phyloP scores from a whole-genome alignment of 2,888 invertebrate species.

The Phyllotreta striolata region DNA sequence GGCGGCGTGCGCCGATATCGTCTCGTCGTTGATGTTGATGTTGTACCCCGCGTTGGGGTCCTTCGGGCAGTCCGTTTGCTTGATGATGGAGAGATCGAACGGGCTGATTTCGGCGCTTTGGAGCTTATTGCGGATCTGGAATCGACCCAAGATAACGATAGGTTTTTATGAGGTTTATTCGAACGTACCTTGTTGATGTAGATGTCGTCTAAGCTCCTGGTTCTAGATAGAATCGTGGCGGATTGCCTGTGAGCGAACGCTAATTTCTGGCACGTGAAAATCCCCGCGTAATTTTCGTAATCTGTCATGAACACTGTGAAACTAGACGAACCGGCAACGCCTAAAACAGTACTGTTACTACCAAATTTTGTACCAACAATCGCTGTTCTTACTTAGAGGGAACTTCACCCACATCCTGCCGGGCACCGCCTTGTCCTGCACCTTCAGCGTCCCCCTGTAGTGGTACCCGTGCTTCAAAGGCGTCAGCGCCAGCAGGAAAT shows the following conservation, averaged over 20 bases:
- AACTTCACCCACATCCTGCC: slow-evolving; percentile 80
- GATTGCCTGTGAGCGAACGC: slow-evolving; percentile 79
- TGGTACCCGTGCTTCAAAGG: slow-evolving; percentile 81
- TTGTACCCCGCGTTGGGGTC: slow-evolving; percentile 68
- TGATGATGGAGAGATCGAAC: slow-evolving; percentile 76
- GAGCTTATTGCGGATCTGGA: slow-evolving; percentile 71
- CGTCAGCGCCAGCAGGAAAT: slow-evolving; percentile 73
- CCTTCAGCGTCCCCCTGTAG: slow-evolving; percentile 75
- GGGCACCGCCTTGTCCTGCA: slow-evolving; percentile 71
- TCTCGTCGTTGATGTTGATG: slow-evolving; percentile 78
- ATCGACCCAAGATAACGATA: slow-evolving; percentile 27
- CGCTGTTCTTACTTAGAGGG: slow-evolving; percentile 73
- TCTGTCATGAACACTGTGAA: slow-evolving; percentile 80
- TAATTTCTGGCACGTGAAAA: slow-evolving; percentile 82
- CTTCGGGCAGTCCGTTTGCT: slow-evolving; percentile 75
- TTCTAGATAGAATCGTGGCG: slow-evolving; percentile 81
- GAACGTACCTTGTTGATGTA: slow-evolving; percentile 71
- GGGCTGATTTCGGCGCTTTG: slow-evolving; percentile 76
- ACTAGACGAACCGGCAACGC: slow-evolving; percentile 76
- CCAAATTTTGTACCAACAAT: too few species aligned
- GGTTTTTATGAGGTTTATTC: slow-evolving; percentile 31
- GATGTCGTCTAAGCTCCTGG: slow-evolving; percentile 74
- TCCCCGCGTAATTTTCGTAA: slow-evolving; percentile 76
- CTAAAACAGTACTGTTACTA: slow-evolving; percentile 57
- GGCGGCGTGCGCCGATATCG: slow-evolving; percentile 77